Base-by-base conservation (phyloP, 1,140 invertebrate species). In the Protaetia brevitarsis region DNA sequence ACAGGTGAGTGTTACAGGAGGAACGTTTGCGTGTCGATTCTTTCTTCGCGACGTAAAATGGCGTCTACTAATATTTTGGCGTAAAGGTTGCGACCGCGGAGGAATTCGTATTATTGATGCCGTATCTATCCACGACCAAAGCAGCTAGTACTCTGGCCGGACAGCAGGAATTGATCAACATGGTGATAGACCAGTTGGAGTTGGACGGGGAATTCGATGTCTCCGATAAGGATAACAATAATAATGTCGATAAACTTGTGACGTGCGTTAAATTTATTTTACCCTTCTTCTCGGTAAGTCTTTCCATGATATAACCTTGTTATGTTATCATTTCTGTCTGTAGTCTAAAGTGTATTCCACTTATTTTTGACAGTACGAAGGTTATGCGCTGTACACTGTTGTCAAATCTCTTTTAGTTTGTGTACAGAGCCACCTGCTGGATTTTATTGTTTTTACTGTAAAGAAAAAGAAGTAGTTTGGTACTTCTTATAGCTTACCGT, bases 21-120 rank as follows among this genome's bases (percentile, higher is more conserved):
- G n/a, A n/a, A n/a, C n/a, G n/a, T n/a, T n/a, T n/a, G n/a, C n/a
- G n/a, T n/a, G n/a, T n/a, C n/a, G n/a, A n/a, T n/a, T n/a, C n/a
- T n/a, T n/a, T n/a, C n/a, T n/a, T n/a, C n/a, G n/a, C n/a, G n/a
- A n/a, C n/a, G n/a, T 26, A 51, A 29, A 0, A 30, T 30, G 23
- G 11, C 21, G 63, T 58, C 64, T 29, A 13, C 60, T 60, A 41
- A 37, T 21, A 41, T 69, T 16, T 60, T 27, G 16, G 68, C 51
- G 65, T 67, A 76, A 71, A 94, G 89, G 91, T 94, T 84, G 89
- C 94, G 8, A 94, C 90, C 34, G 91, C 92, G 58, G 93, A 96
- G 71, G 95, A 98, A 80, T 97, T 97, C 81, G 88, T 94, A 66
- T 84, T 88, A 56, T 87, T 97, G 29, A 94, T 98, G 88, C 89